Percentiles rank a stretch among this genome's conserved stretches.
Conservation (phyloP, 2,797 vertebrate genomes). For the Eleutherodactylus coqui region DNA sequence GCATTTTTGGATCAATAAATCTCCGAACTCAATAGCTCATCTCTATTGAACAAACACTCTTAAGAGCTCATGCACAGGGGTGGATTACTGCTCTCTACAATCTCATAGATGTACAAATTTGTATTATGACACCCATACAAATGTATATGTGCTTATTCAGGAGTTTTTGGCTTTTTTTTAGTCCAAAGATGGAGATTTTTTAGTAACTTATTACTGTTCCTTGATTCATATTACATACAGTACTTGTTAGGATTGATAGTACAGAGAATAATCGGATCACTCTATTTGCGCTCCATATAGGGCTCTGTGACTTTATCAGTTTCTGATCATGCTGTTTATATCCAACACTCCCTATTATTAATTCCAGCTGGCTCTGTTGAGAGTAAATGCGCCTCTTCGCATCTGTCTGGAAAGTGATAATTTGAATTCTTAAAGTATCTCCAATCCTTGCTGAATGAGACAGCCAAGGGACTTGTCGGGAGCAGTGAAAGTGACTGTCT, state of each 20-base stretch:
- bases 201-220: background rate
- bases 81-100: too few species aligned
- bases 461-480: conserved; percentile 49
- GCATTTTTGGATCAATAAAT: too few species aligned
- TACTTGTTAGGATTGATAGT: background rate
- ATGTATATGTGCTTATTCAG: too few species aligned
- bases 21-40: too few species aligned
- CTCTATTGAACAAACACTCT: too few species aligned
- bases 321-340: conserved; percentile 58
- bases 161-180: background rate
- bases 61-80: too few species aligned
- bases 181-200: background rate
- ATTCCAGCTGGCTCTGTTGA: conserved; percentile 64
- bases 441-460: conserved; percentile 53
- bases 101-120: too few species aligned
- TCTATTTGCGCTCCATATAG: conserved; percentile 67
- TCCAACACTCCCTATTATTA: conserved; percentile 62
- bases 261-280: background rate
- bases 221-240: background rate
- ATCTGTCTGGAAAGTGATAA: conserved; percentile 57
- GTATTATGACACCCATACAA: background rate
- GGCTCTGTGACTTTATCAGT: conserved; percentile 65
- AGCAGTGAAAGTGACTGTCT: conserved; percentile 53
- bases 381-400: conserved; percentile 65
- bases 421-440: conserved; percentile 57